Evolutionary conservation across 2,113 vertebrate genomes (phyloP).

Genomic region (Ariopsis seemanni): DNA sequence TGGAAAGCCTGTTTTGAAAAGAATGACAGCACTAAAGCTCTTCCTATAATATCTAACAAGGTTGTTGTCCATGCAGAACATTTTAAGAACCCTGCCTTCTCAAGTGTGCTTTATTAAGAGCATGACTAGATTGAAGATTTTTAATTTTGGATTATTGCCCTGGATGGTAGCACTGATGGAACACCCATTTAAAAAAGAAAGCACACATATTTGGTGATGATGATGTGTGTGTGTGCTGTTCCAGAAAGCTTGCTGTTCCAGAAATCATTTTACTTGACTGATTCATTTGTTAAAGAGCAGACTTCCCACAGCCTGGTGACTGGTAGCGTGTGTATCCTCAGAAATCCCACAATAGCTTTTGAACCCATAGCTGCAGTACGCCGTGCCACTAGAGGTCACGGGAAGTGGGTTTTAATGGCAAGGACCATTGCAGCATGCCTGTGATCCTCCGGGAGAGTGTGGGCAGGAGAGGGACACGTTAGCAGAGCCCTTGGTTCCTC

Average conservation of each 20-base stretch:
- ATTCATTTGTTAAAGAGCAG: not conserved
- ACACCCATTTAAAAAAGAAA: not conserved
- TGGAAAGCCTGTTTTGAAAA: not conserved
- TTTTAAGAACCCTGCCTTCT: not conserved
- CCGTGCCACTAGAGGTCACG: constrained; percentile 21
- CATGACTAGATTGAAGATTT: not conserved
- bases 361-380: constrained; percentile 11
- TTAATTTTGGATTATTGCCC: not conserved
- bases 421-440: constrained; percentile 4
- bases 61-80: not conserved
- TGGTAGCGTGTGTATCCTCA: not conserved
- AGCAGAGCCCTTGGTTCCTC: not conserved
- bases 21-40: not conserved
- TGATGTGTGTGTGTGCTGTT: not conserved
- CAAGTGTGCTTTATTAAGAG: not conserved
- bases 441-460: constrained; percentile 19
- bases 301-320: not conserved
- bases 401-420: constrained; percentile 40
- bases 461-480: constrained; percentile 26
- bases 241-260: not conserved
- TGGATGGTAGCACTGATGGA: not conserved
- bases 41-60: not conserved
- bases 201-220: not conserved
- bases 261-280: not conserved
- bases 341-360: constrained; percentile 20